These are phyloP conservation scores for Hemistola chrysoprasaria DNA, from an alignment of 2,888 invertebrate species.

Conservation along the genomic window DNA sequence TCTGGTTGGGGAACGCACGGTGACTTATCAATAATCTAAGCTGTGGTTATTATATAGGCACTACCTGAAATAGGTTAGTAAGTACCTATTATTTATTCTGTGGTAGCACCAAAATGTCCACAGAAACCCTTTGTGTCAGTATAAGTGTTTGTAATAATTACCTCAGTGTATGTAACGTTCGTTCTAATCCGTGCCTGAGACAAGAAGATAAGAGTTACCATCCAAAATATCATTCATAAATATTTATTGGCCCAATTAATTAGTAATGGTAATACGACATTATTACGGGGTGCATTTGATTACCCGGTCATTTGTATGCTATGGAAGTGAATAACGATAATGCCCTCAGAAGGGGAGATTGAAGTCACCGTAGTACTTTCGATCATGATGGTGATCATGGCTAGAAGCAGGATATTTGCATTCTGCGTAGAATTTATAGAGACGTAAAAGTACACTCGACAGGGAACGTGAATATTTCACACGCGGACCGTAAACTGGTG, in stretches of 20 bases:
- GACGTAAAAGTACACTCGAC: slow-evolving; percentile 45
- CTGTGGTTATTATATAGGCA: too few species aligned
- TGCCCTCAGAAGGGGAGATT: slow-evolving; percentile 17
- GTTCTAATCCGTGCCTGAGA: too few species aligned
- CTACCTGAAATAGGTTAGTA: too few species aligned
- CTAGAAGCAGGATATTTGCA: slow-evolving; percentile 28
- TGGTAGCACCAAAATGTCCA: too few species aligned
- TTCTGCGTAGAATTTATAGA: slow-evolving; percentile 31
- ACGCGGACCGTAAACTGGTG: slow-evolving; percentile 48
- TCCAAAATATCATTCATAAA: too few species aligned
- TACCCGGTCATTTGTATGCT: slow-evolving; percentile 30
- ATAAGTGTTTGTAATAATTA: slow-evolving; percentile 17
- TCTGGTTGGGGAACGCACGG: too few species aligned
- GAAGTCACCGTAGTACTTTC: slow-evolving; percentile 18
- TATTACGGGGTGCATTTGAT: slow-evolving; percentile 29
- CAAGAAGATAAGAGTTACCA: too few species aligned
- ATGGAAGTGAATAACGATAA: slow-evolving; percentile 28
- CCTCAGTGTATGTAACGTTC: slow-evolving; percentile 5
- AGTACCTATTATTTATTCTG: too few species aligned
- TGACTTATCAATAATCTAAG: too few species aligned
- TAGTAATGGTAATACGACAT: slow-evolving; percentile 4
- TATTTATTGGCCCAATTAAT: too few species aligned
- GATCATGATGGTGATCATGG: slow-evolving; percentile 26
- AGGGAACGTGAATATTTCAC: slow-evolving; percentile 63
- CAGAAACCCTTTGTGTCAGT: too few species aligned